phyloP scores from a whole-genome alignment of 53 echinoderm and acorn worm species.

The Stichopus horrens region DNA sequence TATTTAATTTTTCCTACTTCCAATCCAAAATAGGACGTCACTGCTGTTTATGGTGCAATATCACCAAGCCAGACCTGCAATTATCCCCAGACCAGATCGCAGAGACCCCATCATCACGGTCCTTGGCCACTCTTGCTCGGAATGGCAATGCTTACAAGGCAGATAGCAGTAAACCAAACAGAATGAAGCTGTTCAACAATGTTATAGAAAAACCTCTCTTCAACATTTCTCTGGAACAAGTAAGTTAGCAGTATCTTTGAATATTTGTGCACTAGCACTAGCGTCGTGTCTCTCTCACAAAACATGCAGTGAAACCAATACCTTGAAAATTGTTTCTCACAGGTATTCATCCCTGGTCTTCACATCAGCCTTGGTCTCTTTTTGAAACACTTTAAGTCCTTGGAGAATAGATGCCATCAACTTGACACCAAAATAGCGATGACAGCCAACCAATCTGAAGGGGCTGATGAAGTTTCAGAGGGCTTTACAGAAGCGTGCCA shows the following conservation, averaged over 20 bases:
- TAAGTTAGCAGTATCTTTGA: not conserved
- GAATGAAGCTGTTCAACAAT: slow-evolving; percentile 8
- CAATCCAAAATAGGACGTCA: no score
- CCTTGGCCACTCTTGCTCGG: not conserved
- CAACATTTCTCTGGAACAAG: slow-evolving; percentile 1
- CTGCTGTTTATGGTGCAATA: not conserved
- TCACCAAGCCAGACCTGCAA: not conserved
- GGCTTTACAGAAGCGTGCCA: no score
- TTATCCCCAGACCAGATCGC: no score
- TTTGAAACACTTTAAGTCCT: slow-evolving; percentile 15
- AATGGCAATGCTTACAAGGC: not conserved
- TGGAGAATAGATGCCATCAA: not conserved
- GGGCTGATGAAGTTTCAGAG: no score
- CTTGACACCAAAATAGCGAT: not conserved
- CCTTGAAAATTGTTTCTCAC: no score
- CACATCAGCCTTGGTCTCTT: slow-evolving; percentile 8
- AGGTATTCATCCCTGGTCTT: slow-evolving; percentile 4
- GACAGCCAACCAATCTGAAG: not conserved
- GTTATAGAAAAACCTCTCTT: slow-evolving; percentile 31
- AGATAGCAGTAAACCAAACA: slow-evolving; percentile 3
- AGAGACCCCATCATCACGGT: not conserved
- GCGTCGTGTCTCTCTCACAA: not conserved
- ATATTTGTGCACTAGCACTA: not conserved
- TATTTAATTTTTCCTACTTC: no score
- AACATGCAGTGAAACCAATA: no score